Evolutionary conservation across 2,888 invertebrate genomes (phyloP).

Genomic region (Salticus scenicus): DNA sequence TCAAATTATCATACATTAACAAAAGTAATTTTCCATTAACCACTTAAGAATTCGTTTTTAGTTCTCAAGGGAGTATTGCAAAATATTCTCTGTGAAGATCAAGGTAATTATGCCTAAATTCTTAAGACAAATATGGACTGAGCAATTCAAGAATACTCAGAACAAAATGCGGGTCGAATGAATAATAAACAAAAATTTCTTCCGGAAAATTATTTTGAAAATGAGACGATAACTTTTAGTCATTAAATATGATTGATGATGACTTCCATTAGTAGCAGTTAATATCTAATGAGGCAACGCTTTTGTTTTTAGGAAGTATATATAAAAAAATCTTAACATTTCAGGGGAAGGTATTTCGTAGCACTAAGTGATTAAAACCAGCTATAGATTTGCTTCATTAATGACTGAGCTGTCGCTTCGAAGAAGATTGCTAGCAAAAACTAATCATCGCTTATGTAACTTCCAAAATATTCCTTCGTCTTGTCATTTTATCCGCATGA

Average conservation of each 20-base stretch:
- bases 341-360: conserved; percentile 39
- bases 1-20: no score
- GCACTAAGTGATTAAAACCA: conserved; percentile 62
- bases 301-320: conserved; percentile 48
- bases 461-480: conserved; percentile 35
- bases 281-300: conserved; percentile 66
- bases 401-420: conserved; percentile 56
- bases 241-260: conserved; percentile 67
- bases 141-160: conserved; percentile 33
- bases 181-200: conserved; percentile 35
- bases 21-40: no score
- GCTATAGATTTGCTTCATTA: conserved; percentile 60
- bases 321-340: neutral
- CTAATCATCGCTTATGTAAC: conserved; percentile 43
- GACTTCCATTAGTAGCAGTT: conserved; percentile 64
- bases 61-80: no score
- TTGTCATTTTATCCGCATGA: conserved; percentile 25
- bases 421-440: conserved; percentile 57
- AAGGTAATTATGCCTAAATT: conserved; percentile 61
- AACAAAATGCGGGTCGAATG: conserved; percentile 18
- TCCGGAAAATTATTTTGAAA: conserved; percentile 58
- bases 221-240: conserved; percentile 65
- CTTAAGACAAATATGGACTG: conserved; percentile 22
- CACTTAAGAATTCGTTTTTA: no score
- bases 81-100: no score